A percentile compares a stretch with the other conserved stretches of the same genome.
Evolutionary conservation across 2,888 invertebrate species (phyloP).

Genomic region (Drosophila emarginata): DNA sequence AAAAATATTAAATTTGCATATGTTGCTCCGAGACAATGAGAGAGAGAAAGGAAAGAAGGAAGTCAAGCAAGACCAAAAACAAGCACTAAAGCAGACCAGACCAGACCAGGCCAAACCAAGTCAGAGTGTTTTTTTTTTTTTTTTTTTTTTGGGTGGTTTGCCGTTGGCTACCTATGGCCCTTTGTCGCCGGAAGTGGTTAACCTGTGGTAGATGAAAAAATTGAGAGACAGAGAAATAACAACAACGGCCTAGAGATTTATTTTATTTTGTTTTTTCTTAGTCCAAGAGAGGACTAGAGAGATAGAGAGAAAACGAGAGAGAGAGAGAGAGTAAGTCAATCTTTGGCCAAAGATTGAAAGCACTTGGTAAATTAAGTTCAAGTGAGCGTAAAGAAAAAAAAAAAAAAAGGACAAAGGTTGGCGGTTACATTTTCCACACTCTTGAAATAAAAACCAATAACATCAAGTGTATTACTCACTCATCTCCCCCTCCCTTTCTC

Average conservation of each 20-base stretch:
- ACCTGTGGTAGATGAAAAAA: constrained; percentile 46
- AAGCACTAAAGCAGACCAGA: background rate
- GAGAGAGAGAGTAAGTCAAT: background rate
- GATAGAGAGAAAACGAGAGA: background rate
- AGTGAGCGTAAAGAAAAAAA: constrained; percentile 21
- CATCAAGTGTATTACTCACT: too few species aligned
- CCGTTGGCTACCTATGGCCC: constrained; percentile 64
- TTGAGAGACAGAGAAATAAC: background rate
- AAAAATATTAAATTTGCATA: constrained; percentile 78
- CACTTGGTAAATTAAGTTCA: constrained; percentile 29
- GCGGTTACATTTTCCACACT: constrained; percentile 12
- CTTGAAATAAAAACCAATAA: too few species aligned
- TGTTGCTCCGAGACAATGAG: constrained; percentile 58
- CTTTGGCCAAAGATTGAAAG: constrained; percentile 7
- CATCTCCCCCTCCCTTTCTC: background rate
- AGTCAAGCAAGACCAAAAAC: constrained; percentile 11
- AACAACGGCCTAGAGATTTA: constrained; percentile 2
- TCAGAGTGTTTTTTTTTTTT: constrained; percentile 51
- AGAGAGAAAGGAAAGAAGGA: background rate
- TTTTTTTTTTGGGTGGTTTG: constrained; percentile 47
- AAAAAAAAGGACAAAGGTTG: background rate
- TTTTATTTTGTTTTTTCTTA: background rate
- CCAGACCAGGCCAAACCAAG: background rate
- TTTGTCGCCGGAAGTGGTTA: constrained; percentile 66
- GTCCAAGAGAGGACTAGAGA: background rate